phyloP scores from a whole-genome alignment of 2,888 invertebrate species.

The Eurytoma californica region DNA sequence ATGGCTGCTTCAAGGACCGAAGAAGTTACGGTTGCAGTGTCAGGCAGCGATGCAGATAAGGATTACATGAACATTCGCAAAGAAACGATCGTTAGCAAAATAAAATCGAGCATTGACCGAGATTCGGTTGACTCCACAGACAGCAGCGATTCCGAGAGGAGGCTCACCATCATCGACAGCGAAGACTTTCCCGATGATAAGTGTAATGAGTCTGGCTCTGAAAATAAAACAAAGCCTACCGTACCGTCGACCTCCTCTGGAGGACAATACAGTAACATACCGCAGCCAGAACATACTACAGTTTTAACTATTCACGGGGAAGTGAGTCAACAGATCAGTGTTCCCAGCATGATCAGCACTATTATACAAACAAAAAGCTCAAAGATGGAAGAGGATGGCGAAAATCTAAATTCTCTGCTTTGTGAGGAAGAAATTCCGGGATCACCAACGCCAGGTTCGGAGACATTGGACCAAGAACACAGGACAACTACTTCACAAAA shows the following conservation, averaged over 20 bases:
- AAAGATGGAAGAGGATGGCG: slow-evolving; percentile 76
- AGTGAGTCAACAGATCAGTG: slow-evolving; percentile 18
- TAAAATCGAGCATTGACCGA: slow-evolving; percentile 68
- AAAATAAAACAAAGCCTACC: slow-evolving; percentile 20
- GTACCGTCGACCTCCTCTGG: neutral
- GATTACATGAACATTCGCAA: slow-evolving; percentile 37
- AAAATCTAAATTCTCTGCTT: slow-evolving; percentile 84
- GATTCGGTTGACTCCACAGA: slow-evolving; percentile 78
- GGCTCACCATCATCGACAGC: slow-evolving; percentile 78
- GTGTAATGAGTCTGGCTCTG: slow-evolving; percentile 40
- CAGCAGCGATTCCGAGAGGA: slow-evolving; percentile 81
- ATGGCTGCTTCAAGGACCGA: slow-evolving; percentile 58
- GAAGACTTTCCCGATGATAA: slow-evolving; percentile 60
- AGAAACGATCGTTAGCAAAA: slow-evolving; percentile 60
- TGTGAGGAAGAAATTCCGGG: slow-evolving; percentile 95
- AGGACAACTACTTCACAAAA: slow-evolving; percentile 55
- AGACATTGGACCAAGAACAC: slow-evolving; percentile 64
- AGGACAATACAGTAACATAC: slow-evolving; percentile 24
- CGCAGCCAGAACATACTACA: slow-evolving; percentile 15
- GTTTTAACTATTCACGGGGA: neutral
- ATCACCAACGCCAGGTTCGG: slow-evolving; percentile 85
- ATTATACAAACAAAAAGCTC: slow-evolving; percentile 44
- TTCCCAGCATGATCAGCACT: neutral
- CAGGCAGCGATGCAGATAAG: slow-evolving; percentile 28
- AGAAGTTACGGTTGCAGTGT: slow-evolving; percentile 12